Evolutionary conservation across 2,888 invertebrate genomes (phyloP), one percentile per base, ranked within the genome.

Genomic region (Erebia ligea): DNA sequence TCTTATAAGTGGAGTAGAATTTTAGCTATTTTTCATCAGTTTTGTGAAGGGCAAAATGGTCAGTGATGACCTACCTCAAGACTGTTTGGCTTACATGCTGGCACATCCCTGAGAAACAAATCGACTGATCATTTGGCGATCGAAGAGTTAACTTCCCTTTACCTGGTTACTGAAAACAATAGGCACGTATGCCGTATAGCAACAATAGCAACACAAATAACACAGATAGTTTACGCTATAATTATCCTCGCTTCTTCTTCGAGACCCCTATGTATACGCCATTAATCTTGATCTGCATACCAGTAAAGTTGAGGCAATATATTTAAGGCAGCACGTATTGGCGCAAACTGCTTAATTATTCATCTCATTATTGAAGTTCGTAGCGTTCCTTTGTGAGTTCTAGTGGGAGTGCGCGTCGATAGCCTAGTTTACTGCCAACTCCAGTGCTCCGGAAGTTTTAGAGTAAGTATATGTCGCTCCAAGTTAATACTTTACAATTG

Each of bases 341-440:
- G 78, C 78, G 68, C 73, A 73, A 72, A 71, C 85, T 85, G 86
- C 85, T 91, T 89, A 90, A 91, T 91, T 90, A 91, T 91, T 91
- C 90, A 90, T 90, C 90, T 91, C 90, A 91, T 92, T 91, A 91
- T 86, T 84, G 85, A 88, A 90, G 86, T 91, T 89, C 83, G 82
- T 80, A 81, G 83, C 86, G 84, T 86, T 85, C 89, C 89, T 87
- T 89, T 86, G 87, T 86, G 78, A 79, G 72, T 61, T 71, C 82
- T 84, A 83, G 86, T 81, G 81, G 81, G 82, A 82, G 83, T 86
- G 87, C 85, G 83, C 82, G 81, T 79, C 87, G 87, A 91, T 90
- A 90, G 84, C 89, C 88, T 85, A 90, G 86, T 90, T 89, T 82
- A 79, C 76, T 77, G 76, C 75, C 73, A 84, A 86, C 83, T 87